Conservation (phyloP, 2,113 vertebrate genomes). For the Galbula dea region DNA sequence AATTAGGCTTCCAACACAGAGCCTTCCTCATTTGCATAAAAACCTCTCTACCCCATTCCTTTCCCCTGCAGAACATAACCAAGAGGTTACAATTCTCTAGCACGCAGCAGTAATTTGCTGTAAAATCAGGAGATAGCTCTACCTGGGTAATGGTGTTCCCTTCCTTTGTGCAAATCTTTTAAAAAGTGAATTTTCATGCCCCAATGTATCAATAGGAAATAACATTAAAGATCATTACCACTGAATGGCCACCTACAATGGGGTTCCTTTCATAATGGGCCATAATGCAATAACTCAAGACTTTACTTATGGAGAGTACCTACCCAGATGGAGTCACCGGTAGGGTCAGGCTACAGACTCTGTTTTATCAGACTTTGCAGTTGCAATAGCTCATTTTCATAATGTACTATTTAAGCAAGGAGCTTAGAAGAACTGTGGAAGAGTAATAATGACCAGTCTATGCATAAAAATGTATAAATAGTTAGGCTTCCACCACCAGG, state of each 20-base stretch:
- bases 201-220: slow-evolving; percentile 73
- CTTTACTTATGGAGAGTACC: slow-evolving; percentile 55
- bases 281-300: slow-evolving; percentile 72
- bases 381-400: slow-evolving; percentile 67
- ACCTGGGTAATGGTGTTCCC: slow-evolving; percentile 70
- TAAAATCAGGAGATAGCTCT: slow-evolving; percentile 75
- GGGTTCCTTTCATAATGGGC: slow-evolving; percentile 64
- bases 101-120: slow-evolving; percentile 75
- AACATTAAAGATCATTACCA: slow-evolving; percentile 76
- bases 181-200: slow-evolving; percentile 70
- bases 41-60: slow-evolving; percentile 77
- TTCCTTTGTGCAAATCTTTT: slow-evolving; percentile 74
- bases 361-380: slow-evolving; percentile 60
- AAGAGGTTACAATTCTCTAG: slow-evolving; percentile 79
- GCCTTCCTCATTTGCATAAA: slow-evolving; percentile 80
- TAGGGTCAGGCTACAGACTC: slow-evolving; percentile 49
- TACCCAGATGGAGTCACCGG: slow-evolving; percentile 55
- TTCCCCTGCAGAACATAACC: slow-evolving; percentile 75
- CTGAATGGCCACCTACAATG: slow-evolving; percentile 71
- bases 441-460: slow-evolving; percentile 60
- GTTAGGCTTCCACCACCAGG: slow-evolving; percentile 40
- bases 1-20: slow-evolving; percentile 82
- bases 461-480: slow-evolving; percentile 56
- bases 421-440: slow-evolving; percentile 56
- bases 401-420: slow-evolving; percentile 65